phyloP scores from a whole-genome alignment of 2,888 invertebrate genomes.

The Antheraea assamensis region DNA sequence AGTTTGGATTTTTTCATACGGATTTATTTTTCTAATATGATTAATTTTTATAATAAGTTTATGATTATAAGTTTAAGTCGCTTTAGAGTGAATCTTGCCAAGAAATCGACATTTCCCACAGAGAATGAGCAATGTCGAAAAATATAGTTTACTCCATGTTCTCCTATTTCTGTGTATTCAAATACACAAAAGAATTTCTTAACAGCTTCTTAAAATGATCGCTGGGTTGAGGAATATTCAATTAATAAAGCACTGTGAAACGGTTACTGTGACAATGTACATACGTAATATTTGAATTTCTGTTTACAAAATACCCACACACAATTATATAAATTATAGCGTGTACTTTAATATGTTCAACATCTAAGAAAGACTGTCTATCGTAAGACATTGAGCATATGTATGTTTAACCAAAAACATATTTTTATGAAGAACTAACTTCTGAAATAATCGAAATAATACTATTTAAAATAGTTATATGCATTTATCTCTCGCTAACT shows the following conservation, averaged over 20 bases:
- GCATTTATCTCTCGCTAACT: too few relatives aligned
- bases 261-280: background rate
- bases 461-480: too few relatives aligned
- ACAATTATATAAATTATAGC: background rate
- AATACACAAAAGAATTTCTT: background rate
- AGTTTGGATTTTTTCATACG: background rate
- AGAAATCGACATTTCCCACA: background rate
- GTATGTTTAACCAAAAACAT: too few relatives aligned
- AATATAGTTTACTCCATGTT: background rate
- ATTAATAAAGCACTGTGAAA: background rate
- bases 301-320: background rate
- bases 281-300: background rate
- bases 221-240: background rate
- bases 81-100: background rate
- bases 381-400: background rate
- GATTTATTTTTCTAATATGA: background rate
- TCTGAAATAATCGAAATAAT: background rate
- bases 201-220: background rate
- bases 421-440: background rate
- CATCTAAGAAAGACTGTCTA: background rate
- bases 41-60: background rate
- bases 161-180: background rate
- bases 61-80: background rate
- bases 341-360: background rate
- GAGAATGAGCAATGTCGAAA: background rate